phyloP scores from a whole-genome alignment of 1,140 invertebrate species.

The Chrysomallon squamiferum region DNA sequence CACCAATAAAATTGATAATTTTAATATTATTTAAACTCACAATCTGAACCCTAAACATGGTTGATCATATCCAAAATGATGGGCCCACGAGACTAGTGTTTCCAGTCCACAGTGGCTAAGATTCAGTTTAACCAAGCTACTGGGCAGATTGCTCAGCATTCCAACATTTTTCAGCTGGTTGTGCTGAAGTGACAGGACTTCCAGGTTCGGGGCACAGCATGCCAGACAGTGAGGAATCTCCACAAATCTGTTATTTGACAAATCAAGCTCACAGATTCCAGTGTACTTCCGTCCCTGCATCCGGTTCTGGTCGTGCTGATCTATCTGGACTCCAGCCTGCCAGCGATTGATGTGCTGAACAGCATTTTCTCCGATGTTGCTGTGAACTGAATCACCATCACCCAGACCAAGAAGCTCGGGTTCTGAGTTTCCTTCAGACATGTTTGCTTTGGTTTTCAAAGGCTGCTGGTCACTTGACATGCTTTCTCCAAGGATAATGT shows the following conservation, averaged over 20 bases:
- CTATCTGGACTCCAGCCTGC: too few species aligned
- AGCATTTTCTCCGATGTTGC: too few species aligned
- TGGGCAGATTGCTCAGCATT: conserved; percentile 87
- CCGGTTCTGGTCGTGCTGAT: conserved; percentile 11
- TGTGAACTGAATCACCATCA: too few species aligned
- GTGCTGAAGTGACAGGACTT: conserved; percentile 89
- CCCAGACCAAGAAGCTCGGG: too few species aligned
- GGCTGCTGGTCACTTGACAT: too few species aligned
- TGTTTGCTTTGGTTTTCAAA: too few species aligned
- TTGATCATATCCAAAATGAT: conserved; percentile 5
- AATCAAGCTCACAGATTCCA: conserved; percentile 70
- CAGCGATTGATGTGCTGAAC: too few species aligned
- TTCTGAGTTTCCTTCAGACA: too few species aligned
- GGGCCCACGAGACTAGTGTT: conserved; percentile 19
- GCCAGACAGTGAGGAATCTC: conserved; percentile 85
- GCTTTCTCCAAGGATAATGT: conserved; percentile 3
- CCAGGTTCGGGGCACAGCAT: conserved; percentile 85
- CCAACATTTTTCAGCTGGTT: conserved; percentile 81
- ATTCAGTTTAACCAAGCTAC: conserved; percentile 87
- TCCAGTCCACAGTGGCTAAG: conserved; percentile 68
- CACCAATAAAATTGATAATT: too few species aligned
- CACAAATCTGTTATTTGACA: conserved; percentile 90
- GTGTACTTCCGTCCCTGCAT: conserved; percentile 7
- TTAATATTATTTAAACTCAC: too few species aligned
- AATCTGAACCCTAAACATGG: conserved; percentile 10